A percentile compares a stretch with the other conserved stretches of the same genome.
Evolutionary conservation across 2,113 vertebrate genomes (phyloP).

Genomic region (Syrmaticus mikado): DNA sequence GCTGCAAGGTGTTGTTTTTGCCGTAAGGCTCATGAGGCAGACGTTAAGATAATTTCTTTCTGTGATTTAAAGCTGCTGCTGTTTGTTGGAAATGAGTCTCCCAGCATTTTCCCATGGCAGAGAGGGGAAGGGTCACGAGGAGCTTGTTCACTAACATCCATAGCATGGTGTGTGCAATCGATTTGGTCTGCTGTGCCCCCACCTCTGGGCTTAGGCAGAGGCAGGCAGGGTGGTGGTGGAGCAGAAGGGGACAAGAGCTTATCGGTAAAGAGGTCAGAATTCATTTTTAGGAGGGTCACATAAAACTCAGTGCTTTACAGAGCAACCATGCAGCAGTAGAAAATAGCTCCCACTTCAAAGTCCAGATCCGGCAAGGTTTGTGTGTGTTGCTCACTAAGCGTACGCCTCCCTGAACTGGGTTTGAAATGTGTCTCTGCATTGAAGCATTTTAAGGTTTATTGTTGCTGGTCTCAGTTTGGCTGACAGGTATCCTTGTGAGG

Average conservation of each 20-base stretch:
- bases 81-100: background rate
- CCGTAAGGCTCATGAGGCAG: background rate
- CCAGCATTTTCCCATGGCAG: conserved; percentile 44
- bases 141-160: conserved; percentile 17
- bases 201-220: background rate
- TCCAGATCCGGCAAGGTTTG: background rate
- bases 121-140: conserved; percentile 19
- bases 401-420: fast-evolving
- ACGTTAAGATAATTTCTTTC: background rate
- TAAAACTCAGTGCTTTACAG: background rate
- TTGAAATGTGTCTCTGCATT: background rate
- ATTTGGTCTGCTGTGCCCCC: conserved; percentile 24
- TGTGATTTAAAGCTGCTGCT: background rate
- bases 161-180: background rate
- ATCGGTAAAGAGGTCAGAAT: fast-evolving
- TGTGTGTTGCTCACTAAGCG: background rate
- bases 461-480: background rate
- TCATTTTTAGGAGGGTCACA: background rate
- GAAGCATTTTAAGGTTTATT: background rate
- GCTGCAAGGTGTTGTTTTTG: background rate
- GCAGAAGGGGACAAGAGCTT: background rate
- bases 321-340: background rate
- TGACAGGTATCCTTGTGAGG: background rate
- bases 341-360: background rate
- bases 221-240: background rate